These are phyloP conservation scores for Oreochromis grahami DNA, from an alignment of 2,797 vertebrate species.

Conservation along the genomic window DNA sequence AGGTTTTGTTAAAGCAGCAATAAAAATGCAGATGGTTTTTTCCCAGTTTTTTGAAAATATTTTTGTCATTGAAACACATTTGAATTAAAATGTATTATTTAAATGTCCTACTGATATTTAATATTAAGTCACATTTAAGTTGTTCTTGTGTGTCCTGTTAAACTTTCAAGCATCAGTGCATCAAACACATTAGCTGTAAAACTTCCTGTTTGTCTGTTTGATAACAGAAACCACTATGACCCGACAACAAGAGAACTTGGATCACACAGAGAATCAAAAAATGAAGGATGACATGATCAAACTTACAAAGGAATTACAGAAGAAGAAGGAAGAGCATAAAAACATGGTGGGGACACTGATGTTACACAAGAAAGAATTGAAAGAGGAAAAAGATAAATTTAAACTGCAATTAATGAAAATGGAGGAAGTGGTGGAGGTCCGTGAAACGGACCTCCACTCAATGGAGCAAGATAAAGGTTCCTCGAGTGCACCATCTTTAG, in stretches of 20 bases:
- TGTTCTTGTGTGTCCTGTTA: fast-evolving
- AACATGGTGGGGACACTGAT: fast-evolving
- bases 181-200: too few relatives aligned
- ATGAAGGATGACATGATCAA: not conserved
- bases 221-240: not conserved
- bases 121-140: not conserved
- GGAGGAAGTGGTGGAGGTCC: not conserved
- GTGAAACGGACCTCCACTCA: fast-evolving
- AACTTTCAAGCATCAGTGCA: not conserved
- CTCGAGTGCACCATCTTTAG: fast-evolving
- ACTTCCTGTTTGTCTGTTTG: not conserved
- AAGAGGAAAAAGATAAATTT: not conserved
- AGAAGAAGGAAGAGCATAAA: fast-evolving
- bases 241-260: not conserved
- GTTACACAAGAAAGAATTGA: fast-evolving
- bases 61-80: not conserved
- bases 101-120: not conserved
- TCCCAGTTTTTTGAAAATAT: fast-evolving
- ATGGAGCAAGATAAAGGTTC: not conserved
- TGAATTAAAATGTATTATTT: not conserved
- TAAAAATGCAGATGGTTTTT: fast-evolving
- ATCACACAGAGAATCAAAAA: not conserved
- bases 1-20: not conserved
- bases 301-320: not conserved
- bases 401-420: not conserved